A percentile compares a stretch with the other conserved stretches of the same genome.
Conservation (phyloP, 2,797 vertebrate genomes). For the Manis javanica region DNA sequence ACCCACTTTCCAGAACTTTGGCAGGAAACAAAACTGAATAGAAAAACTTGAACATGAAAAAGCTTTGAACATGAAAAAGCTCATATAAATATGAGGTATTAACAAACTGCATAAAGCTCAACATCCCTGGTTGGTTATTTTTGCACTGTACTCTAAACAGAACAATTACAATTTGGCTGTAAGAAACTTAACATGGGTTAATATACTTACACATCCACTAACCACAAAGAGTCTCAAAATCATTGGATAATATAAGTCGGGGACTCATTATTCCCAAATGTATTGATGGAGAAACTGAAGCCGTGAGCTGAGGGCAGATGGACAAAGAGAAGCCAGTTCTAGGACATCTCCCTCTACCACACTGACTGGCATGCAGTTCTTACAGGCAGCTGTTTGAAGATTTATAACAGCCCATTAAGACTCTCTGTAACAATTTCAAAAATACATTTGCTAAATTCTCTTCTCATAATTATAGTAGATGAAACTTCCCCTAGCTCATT, state of each 20-base stretch:
- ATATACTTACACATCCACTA: background rate
- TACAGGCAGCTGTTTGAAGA: background rate
- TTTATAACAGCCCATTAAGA: background rate
- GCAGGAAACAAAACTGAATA: background rate
- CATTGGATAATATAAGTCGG: background rate
- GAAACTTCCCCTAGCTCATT: background rate
- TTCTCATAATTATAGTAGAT: slow-evolving; percentile 35
- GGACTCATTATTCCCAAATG: background rate
- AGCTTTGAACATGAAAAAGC: background rate
- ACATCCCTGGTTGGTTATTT: background rate
- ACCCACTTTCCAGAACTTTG: background rate
- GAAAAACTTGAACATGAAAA: background rate
- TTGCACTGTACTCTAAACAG: background rate
- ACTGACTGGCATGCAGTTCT: background rate
- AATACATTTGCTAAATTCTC: slow-evolving; percentile 2
- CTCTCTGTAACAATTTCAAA: background rate
- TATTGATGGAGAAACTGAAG: background rate
- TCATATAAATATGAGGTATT: background rate
- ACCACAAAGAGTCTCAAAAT: background rate
- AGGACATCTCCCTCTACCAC: background rate
- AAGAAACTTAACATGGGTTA: background rate
- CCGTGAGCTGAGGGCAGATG: background rate
- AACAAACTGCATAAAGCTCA: background rate
- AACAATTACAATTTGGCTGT: background rate
- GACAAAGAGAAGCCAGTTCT: background rate